These are phyloP conservation scores for Sciurus niger DNA, from an alignment of 2,113 vertebrate species.

Conservation along the genomic window DNA sequence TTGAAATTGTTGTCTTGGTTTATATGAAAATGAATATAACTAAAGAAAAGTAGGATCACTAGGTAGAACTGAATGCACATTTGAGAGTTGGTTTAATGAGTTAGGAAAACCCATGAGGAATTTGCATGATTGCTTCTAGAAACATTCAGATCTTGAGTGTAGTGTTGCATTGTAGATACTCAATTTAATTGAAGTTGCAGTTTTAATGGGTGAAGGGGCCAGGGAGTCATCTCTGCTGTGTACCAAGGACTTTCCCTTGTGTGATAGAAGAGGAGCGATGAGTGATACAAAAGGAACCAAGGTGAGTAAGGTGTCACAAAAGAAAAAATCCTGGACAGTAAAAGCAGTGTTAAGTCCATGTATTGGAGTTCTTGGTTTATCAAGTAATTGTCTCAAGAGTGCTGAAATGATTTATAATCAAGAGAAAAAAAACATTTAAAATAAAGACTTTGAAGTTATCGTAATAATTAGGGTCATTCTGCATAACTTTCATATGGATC, in stretches of 20 bases:
- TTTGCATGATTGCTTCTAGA: not conserved
- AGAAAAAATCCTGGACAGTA: not conserved
- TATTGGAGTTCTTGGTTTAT: not conserved
- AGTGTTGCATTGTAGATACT: not conserved
- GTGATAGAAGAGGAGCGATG: not conserved
- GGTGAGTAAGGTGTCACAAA: not conserved
- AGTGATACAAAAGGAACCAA: not conserved
- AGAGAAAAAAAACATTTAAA: conserved; percentile 7
- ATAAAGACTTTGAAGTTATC: conserved; percentile 30
- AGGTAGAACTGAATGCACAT: not conserved
- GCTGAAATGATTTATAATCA: not conserved
- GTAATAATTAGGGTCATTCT: not conserved
- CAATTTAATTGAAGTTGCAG: not conserved
- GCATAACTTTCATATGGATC: not conserved
- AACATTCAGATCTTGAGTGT: not conserved
- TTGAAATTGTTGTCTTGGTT: not conserved
- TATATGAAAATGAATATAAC: not conserved
- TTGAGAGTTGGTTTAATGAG: not conserved
- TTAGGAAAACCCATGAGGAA: not conserved
- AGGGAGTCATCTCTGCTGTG: not conserved
- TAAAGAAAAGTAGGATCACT: not conserved
- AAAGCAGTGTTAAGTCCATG: not conserved
- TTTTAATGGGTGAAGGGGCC: not conserved
- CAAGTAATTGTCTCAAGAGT: not conserved
- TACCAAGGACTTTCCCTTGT: not conserved